Percentiles rank a stretch among this genome's conserved stretches.
Conservation (phyloP, 2,113 vertebrate genomes). For the Rhabdornis inornatus region DNA sequence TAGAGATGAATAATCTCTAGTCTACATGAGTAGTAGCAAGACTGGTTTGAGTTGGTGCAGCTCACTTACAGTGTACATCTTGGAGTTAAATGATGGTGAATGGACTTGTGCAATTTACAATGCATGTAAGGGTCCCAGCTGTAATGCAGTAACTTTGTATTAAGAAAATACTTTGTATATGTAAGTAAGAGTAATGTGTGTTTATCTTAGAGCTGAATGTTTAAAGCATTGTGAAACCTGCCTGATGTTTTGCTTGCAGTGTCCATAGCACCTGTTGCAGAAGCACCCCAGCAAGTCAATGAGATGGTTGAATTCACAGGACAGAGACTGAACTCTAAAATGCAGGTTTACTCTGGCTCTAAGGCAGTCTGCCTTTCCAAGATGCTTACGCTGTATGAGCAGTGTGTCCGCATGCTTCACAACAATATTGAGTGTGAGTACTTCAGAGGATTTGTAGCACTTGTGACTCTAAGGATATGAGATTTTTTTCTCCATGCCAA, state of each 20-base stretch:
- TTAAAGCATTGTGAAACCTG: neutral
- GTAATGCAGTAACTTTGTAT: neutral
- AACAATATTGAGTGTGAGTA: slow-evolving; percentile 89
- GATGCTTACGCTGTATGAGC: slow-evolving; percentile 86
- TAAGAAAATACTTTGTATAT: neutral
- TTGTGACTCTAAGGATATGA: neutral
- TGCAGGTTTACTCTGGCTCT: slow-evolving; percentile 88
- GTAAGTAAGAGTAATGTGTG: neutral
- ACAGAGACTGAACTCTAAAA: slow-evolving; percentile 84
- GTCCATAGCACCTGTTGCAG: neutral
- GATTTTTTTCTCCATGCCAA: neutral
- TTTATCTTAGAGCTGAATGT: neutral
- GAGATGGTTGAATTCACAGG: slow-evolving; percentile 77
- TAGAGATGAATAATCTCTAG: neutral
- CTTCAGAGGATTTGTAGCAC: neutral
- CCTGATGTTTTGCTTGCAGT: neutral
- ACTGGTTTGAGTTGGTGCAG: neutral
- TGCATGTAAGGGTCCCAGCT: accelerated
- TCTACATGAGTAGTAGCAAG: too few species aligned
- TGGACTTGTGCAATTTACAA: neutral
- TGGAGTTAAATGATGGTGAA: neutral
- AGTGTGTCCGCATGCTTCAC: slow-evolving; percentile 85
- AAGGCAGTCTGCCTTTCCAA: slow-evolving; percentile 77
- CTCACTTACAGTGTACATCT: neutral
- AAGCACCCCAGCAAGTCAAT: neutral